Conservation (phyloP, 2,797 vertebrate genomes). For the Myotis vivesi region DNA sequence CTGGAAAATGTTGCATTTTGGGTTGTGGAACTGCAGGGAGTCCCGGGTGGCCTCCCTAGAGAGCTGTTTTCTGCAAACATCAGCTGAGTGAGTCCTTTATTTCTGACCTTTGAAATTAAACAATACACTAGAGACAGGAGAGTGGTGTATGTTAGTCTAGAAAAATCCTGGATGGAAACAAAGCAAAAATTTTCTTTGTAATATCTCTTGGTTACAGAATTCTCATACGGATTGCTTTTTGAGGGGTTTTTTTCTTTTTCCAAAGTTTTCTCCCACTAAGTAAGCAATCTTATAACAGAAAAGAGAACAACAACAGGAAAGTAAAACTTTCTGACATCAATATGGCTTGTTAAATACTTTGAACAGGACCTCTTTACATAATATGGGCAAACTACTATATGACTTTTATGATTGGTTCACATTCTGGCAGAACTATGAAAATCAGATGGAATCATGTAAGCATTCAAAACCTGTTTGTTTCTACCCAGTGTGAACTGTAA, state of each 20-base stretch:
- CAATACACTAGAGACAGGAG: neutral
- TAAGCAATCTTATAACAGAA: neutral
- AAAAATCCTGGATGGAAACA: neutral
- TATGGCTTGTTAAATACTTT: neutral
- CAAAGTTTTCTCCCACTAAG: neutral
- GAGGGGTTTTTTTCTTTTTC: neutral
- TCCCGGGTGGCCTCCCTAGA: neutral
- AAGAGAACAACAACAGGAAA: neutral
- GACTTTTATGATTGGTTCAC: neutral
- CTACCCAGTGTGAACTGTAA: neutral
- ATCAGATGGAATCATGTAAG: neutral
- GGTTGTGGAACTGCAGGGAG: neutral
- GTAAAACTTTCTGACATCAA: neutral
- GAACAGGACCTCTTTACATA: neutral
- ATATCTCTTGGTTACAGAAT: neutral
- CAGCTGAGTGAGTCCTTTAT: neutral
- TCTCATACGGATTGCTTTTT: neutral
- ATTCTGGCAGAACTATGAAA: slow-evolving; percentile 9
- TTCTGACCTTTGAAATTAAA: slow-evolving; percentile 11
- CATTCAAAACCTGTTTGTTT: neutral
- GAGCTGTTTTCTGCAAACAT: neutral
- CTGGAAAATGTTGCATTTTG: neutral
- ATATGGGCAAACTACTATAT: neutral
- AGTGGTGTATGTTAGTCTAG: neutral
- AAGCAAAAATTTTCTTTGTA: neutral